These are phyloP conservation scores for Diploscapter pachys DNA, from an alignment of 1,140 invertebrate genomes.

Conservation along the genomic window DNA sequence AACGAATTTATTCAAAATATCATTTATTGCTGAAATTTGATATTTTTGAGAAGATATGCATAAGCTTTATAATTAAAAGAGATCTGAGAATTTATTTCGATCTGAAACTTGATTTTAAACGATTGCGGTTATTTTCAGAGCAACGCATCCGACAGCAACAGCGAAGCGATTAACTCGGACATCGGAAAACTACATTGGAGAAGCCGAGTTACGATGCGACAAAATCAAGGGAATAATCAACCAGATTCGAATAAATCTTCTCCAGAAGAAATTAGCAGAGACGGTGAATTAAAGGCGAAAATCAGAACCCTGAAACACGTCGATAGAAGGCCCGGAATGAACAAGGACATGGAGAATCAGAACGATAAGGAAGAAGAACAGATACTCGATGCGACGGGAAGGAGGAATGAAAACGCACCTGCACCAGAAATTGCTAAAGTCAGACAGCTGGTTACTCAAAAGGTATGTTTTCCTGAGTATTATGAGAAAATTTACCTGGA, in stretches of 20 bases:
- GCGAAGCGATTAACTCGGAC: neutral
- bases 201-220: neutral
- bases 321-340: conserved; percentile 15
- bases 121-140: neutral
- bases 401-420: conserved; percentile 14
- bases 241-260: too few relatives aligned
- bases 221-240: neutral
- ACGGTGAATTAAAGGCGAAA: conserved; percentile 47
- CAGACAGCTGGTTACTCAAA: conserved; percentile 52
- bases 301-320: conserved; percentile 51
- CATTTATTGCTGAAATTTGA: too few relatives aligned
- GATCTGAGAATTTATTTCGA: too few relatives aligned
- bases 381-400: conserved; percentile 10
- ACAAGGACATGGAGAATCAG: neutral
- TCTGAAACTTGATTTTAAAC: neutral
- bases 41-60: too few relatives aligned
- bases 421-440: conserved; percentile 43
- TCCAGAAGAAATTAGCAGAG: neutral
- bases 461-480: conserved; percentile 30
- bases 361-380: conserved; percentile 2
- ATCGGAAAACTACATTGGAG: conserved; percentile 1
- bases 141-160: too few relatives aligned
- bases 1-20: too few relatives aligned
- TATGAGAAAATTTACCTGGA: neutral
- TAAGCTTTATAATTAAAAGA: too few relatives aligned